Conservation (phyloP, 92 coral and sea anemone species). For the Paragorgia papillata region DNA sequence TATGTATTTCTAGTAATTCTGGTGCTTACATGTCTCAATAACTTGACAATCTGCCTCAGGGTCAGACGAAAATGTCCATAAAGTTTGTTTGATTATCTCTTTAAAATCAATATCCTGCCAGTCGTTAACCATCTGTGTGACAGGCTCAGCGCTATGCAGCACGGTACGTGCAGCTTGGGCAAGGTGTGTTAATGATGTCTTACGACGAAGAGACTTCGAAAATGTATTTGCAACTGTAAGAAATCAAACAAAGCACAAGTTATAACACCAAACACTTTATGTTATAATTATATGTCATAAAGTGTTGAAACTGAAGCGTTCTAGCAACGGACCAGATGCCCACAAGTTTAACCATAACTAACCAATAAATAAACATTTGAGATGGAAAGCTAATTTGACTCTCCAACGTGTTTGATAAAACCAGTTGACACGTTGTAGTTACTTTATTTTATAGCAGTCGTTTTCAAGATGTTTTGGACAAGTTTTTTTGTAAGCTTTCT, state of each 20-base stretch:
- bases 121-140: conserved; percentile 90
- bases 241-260: not conserved
- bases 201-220: conserved; percentile 91
- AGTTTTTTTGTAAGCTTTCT: no score
- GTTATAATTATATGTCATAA: no score
- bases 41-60: conserved; percentile 72
- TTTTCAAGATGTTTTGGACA: no score
- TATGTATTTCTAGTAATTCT: not conserved
- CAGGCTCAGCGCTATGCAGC: conserved; percentile 94
- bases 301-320: no score
- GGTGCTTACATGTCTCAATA: conserved; percentile 80
- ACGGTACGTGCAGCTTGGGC: conserved; percentile 99
- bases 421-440: no score
- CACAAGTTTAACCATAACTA: no score
- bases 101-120: conserved; percentile 95
- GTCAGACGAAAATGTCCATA: conserved; percentile 88
- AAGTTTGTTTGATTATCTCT: conserved; percentile 89
- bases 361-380: no score
- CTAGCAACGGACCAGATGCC: no score
- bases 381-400: no score
- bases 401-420: no score
- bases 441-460: no score
- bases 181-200: conserved; percentile 93
- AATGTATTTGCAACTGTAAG: conserved; percentile 91
- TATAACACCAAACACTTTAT: no score